Conservation (phyloP, 2,113 vertebrate species). For the Ceratotherium simum region DNA sequence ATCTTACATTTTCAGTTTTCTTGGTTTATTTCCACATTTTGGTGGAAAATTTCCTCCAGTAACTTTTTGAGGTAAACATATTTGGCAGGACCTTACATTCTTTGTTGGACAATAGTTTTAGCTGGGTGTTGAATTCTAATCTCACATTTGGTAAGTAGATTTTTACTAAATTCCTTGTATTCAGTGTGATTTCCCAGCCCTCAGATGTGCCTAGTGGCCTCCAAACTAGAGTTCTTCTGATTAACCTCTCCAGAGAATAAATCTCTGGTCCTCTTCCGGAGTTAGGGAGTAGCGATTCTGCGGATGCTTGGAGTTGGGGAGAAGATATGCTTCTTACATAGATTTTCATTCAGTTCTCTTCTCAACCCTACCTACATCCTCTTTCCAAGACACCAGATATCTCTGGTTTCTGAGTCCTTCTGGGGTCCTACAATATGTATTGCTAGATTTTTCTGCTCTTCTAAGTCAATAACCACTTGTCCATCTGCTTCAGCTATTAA, state of each 20-base stretch:
- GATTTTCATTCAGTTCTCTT: not conserved
- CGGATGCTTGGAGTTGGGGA: not conserved
- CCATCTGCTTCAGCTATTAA: not conserved
- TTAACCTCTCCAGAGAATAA: not conserved
- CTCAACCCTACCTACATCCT: not conserved
- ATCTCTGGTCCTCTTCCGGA: not conserved
- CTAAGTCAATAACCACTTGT: not conserved
- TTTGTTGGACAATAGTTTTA: not conserved
- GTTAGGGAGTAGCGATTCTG: not conserved
- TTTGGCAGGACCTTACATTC: not conserved
- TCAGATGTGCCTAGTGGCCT: not conserved
- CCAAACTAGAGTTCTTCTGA: not conserved
- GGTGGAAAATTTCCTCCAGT: not conserved
- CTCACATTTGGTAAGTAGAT: not conserved
- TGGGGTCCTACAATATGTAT: not conserved
- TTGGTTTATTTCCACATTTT: not conserved
- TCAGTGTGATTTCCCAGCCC: not conserved
- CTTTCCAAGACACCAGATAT: not conserved
- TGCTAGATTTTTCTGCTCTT: not conserved
- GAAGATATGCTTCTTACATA: not conserved
- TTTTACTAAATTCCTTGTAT: not conserved
- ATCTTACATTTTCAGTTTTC: not conserved
- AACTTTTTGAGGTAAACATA: not conserved
- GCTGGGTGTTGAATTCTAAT: constrained; percentile 1
- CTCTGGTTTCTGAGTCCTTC: not conserved